phyloP scores from a whole-genome alignment of 2,113 vertebrate genomes.

The Cinclus cinclus region DNA sequence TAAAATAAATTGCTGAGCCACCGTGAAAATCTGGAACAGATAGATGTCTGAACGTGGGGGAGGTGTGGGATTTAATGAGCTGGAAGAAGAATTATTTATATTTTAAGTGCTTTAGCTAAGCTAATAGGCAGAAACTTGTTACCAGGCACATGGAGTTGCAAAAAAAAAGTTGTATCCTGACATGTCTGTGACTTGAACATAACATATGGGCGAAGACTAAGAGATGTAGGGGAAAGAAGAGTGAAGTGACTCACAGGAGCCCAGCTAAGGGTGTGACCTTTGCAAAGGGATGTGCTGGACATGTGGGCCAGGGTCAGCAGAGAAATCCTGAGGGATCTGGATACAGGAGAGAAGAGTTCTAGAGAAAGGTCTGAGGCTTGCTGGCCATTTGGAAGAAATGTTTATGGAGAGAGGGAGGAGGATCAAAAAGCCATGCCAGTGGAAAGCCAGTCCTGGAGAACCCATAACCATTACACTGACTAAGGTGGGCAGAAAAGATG shows the following conservation, averaged over 20 bases:
- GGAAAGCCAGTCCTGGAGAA: not conserved
- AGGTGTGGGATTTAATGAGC: slow-evolving; percentile 50
- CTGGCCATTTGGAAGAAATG: not conserved
- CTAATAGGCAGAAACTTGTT: slow-evolving; percentile 47
- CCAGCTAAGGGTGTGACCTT: not conserved
- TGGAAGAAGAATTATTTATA: slow-evolving; percentile 53
- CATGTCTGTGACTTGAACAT: not conserved
- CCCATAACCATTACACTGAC: too few relatives aligned
- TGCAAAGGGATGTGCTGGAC: not conserved
- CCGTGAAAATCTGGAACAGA: slow-evolving; percentile 30
- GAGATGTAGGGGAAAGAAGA: not conserved
- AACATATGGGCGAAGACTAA: slow-evolving; percentile 8
- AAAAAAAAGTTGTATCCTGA: slow-evolving; percentile 20
- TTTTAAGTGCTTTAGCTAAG: slow-evolving; percentile 22
- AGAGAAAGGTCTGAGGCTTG: not conserved
- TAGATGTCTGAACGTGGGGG: slow-evolving; percentile 45
- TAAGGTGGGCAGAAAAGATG: not conserved
- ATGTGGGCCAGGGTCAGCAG: not conserved
- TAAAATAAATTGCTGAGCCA: slow-evolving; percentile 56
- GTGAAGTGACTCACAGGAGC: not conserved
- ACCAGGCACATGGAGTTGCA: not conserved
- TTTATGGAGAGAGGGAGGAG: not conserved
- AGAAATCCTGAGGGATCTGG: not conserved
- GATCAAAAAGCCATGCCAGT: not conserved
- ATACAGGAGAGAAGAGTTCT: not conserved